Conservation (phyloP, 2,797 vertebrate species). For the Sebastes vulpes region DNA sequence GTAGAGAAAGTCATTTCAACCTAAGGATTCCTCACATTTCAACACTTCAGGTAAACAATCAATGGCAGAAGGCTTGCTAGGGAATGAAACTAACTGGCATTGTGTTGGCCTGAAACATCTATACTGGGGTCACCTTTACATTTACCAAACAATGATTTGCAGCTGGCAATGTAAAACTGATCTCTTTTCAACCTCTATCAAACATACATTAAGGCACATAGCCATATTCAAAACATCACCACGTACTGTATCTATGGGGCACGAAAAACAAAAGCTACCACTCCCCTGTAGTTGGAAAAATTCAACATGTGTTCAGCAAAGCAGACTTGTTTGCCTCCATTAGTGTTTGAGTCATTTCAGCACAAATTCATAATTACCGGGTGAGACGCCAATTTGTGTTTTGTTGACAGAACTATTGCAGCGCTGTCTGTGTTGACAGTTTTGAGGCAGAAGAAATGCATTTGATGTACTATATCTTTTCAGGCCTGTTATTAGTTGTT, state of each 20-base stretch:
- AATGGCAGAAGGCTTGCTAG: constrained; percentile 36
- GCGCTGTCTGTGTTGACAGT: constrained; percentile 23
- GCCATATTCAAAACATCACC: constrained; percentile 82
- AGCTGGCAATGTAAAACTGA: constrained; percentile 48
- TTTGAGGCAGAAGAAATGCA: constrained; percentile 42
- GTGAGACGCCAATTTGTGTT: constrained; percentile 34
- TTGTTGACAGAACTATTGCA: constrained; percentile 20
- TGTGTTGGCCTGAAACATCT: constrained; percentile 45
- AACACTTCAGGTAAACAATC: constrained; percentile 59
- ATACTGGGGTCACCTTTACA: constrained; percentile 45
- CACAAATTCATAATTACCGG: constrained; percentile 26
- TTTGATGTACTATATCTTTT: constrained; percentile 37
- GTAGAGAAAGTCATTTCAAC: constrained; percentile 35
- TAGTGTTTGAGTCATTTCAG: constrained; percentile 1
- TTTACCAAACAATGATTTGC: constrained; percentile 38
- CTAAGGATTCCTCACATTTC: constrained; percentile 29
- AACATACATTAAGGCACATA: constrained; percentile 88
- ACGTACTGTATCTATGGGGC: constrained; percentile 63
- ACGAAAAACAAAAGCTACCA: constrained; percentile 53
- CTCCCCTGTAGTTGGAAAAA: constrained; percentile 42
- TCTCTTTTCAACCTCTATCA: constrained; percentile 62
- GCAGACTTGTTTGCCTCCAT: constrained; percentile 26
- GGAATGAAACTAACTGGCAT: constrained; percentile 39
- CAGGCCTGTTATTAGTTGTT: constrained; percentile 46
- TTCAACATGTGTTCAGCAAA: constrained; percentile 64